Conservation (phyloP, 2,888 invertebrate genomes). For the Phaedon cochleariae region DNA sequence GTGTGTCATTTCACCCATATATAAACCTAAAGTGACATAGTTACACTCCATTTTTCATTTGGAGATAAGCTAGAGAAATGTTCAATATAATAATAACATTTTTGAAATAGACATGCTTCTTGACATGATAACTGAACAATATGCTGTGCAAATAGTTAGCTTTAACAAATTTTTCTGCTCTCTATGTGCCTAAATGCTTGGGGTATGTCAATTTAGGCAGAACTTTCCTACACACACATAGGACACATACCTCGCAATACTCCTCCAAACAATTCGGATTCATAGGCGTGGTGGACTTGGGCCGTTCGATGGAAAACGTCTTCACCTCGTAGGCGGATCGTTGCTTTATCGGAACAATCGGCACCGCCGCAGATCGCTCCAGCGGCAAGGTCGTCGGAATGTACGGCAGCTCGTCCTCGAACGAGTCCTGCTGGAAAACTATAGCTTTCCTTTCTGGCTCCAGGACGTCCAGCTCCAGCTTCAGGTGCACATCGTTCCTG, state of each 20-base stretch:
- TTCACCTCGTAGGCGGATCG: constrained; percentile 69
- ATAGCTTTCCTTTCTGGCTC: constrained; percentile 79
- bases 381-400: constrained; percentile 89
- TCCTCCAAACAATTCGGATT: constrained; percentile 77
- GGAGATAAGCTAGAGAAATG: too few species aligned
- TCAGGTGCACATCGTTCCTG: constrained; percentile 55
- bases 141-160: too few species aligned
- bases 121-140: too few species aligned
- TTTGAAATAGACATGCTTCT: too few species aligned
- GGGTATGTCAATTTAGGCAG: too few species aligned
- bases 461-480: constrained; percentile 65
- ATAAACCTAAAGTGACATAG: too few species aligned
- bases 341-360: constrained; percentile 82
- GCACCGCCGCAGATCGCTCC: constrained; percentile 82
- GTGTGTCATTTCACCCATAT: too few species aligned
- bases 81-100: too few species aligned
- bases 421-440: constrained; percentile 82
- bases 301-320: constrained; percentile 77
- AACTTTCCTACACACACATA: too few species aligned
- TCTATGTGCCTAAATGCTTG: too few species aligned
- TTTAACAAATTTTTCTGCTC: too few species aligned
- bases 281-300: constrained; percentile 77
- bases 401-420: constrained; percentile 85
- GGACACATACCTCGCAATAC: constrained; percentile 67
- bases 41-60: too few species aligned